Base-by-base conservation (phyloP, 2,888 invertebrate species). In the Stenoptilia bipunctidactyla region DNA sequence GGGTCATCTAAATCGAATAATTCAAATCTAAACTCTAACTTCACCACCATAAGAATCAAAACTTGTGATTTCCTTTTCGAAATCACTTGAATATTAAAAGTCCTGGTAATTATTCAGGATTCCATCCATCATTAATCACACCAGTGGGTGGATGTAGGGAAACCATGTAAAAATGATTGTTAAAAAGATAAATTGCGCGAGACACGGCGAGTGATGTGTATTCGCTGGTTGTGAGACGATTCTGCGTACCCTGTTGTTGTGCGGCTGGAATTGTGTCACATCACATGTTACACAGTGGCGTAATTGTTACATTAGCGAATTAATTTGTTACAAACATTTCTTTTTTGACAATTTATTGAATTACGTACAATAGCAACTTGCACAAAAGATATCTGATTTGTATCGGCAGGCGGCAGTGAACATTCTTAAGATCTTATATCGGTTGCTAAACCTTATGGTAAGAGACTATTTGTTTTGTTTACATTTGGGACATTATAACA, bases 61-160 rank as follows among this genome's bases (percentile, higher is more conserved):
- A 43, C 66, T 25, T 20, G 47, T 43, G 52, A 4, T 20, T 9
- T 30, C 15, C 36, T 49, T 48, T 56, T 52, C 56, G 58, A 64
- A 77, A 80, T 77, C 82, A 76, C 82, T 83, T 80, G 75, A 82
- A 83, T 82, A 82, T 83, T 82, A 83, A 83, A 83, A 83, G 77
- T 82, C 82, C 74, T 76, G 76, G 82, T 83, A 83, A 83, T 83
- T 83, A 83, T 83, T 83, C 82, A 82, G 80, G 82, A 82, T 80
- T 83, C 80, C 77, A 83, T 83, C 82, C 79, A 82, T 83, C 83
- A 83, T 83, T 83, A 83, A 83, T 83, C 83, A 82, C 71, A 65
- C 61, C 61, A 52, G 72, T 67, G 73, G 75, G 71, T 73, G 69
- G 65, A 55, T 58, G 62, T 58, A 58, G 71, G 70, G 73, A 68